A percentile compares a stretch with the other conserved stretches of the same genome.
Conservation (phyloP, 2,888 invertebrate species). For the Resseliella maxima region DNA sequence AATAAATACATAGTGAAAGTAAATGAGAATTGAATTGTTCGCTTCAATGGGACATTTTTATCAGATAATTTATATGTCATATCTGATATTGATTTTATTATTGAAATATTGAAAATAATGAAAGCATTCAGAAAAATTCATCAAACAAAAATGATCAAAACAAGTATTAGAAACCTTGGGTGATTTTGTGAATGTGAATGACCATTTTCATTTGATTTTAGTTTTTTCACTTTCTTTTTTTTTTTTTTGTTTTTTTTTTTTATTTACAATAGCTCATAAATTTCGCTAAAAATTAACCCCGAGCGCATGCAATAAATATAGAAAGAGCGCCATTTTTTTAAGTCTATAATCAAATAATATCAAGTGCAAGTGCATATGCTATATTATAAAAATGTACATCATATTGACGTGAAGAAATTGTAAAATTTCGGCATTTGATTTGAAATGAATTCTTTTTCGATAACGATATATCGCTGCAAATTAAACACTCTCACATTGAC, state of each 20-base stretch:
- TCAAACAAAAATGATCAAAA: neutral
- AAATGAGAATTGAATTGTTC: too few relatives aligned
- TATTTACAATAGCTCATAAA: too few relatives aligned
- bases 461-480: too few relatives aligned
- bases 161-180: neutral
- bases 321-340: neutral
- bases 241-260: neutral
- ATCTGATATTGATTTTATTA: too few relatives aligned
- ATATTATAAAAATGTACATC: slow-evolving; percentile 11
- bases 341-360: neutral
- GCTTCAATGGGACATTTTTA: too few relatives aligned
- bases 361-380: slow-evolving; percentile 36
- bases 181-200: neutral
- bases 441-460: too few relatives aligned
- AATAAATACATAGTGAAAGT: too few relatives aligned
- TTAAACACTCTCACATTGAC: too few relatives aligned
- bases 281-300: too few relatives aligned
- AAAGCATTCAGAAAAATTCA: neutral
- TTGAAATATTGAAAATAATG: neutral
- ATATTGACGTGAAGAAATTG: neutral
- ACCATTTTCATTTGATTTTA: neutral
- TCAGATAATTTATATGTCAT: too few relatives aligned
- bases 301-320: neutral
- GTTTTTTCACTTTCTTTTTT: neutral
- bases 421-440: too few relatives aligned